Conservation (phyloP, 2,888 invertebrate genomes). For the Shargacucullia verbasci region DNA sequence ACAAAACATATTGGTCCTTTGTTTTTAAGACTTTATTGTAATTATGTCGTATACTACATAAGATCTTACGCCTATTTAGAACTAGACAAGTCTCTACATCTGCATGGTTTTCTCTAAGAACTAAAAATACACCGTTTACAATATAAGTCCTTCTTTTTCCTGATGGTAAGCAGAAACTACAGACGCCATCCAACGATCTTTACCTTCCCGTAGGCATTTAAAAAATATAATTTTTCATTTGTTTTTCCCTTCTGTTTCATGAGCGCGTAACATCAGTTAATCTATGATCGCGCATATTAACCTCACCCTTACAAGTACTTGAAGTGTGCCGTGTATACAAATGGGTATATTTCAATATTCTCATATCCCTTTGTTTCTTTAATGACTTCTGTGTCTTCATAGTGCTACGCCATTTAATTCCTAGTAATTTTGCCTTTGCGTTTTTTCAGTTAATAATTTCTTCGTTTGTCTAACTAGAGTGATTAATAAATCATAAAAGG, state of each 20-base stretch:
- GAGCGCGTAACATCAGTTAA: no score
- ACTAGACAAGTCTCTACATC: no score
- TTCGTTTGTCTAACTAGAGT: neutral
- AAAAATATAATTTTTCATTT: neutral
- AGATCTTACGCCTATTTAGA: no score
- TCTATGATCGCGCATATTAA: conserved; percentile 10
- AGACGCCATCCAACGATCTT: no score
- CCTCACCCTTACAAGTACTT: neutral
- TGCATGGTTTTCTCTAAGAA: no score
- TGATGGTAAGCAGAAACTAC: no score
- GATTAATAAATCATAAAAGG: conserved; percentile 5
- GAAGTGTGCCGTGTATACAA: conserved; percentile 38
- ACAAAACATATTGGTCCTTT: no score
- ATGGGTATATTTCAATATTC: conserved; percentile 9
- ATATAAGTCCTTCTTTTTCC: no score
- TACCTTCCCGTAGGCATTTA: no score
- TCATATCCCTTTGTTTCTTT: conserved; percentile 29
- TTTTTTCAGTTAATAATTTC: conserved; percentile 9
- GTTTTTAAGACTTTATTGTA: no score
- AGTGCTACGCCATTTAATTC: conserved; percentile 11
- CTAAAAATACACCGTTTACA: no score
- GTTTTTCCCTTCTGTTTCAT: neutral
- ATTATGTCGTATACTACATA: no score
- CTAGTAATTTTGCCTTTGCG: conserved; percentile 8
- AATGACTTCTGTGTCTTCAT: conserved; percentile 23